A percentile compares a stretch with the other conserved stretches of the same genome.
Evolutionary conservation across 2,113 vertebrate genomes (phyloP).

Genomic region (Pseudorasbora parva): DNA sequence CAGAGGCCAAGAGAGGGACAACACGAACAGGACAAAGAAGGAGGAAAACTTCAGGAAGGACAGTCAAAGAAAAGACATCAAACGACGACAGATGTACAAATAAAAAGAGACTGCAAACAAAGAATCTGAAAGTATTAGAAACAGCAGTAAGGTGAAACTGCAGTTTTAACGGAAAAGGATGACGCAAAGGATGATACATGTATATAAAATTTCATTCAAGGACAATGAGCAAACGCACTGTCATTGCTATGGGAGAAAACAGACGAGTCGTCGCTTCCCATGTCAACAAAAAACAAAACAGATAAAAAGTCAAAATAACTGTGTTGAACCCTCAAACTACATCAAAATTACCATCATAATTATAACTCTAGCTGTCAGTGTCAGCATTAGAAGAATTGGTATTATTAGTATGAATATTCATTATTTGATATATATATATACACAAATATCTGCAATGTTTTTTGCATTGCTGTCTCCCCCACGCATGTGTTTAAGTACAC

Average conservation of each 20-base stretch:
- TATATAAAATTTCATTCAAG: conserved; percentile 20
- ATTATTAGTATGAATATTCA: conserved; percentile 56
- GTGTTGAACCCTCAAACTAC: conserved; percentile 28
- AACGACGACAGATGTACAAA: conserved; percentile 14
- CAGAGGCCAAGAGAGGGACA: conserved; percentile 7
- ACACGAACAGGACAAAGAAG: background rate
- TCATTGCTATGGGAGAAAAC: background rate
- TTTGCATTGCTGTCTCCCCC: conserved; percentile 44
- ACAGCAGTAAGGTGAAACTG: background rate
- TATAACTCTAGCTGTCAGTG: conserved; percentile 42
- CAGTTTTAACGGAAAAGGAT: background rate
- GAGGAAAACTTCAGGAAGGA: conserved; percentile 11
- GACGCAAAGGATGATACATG: background rate
- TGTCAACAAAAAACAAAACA: background rate
- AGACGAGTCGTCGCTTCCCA: background rate
- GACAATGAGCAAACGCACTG: background rate
- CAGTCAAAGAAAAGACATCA: conserved; percentile 38
- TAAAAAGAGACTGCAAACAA: conserved; percentile 28
- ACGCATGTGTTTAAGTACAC: conserved; percentile 74
- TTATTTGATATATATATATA: conserved; percentile 64
- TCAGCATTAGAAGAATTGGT: conserved; percentile 39
- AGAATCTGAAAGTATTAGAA: background rate
- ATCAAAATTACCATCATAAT: conserved; percentile 37
- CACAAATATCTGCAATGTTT: conserved; percentile 60
- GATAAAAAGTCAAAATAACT: conserved; percentile 5